These are phyloP conservation scores for Caenorhabditis doughertyi DNA, from an alignment of 2,888 invertebrate genomes.

Conservation along the genomic window DNA sequence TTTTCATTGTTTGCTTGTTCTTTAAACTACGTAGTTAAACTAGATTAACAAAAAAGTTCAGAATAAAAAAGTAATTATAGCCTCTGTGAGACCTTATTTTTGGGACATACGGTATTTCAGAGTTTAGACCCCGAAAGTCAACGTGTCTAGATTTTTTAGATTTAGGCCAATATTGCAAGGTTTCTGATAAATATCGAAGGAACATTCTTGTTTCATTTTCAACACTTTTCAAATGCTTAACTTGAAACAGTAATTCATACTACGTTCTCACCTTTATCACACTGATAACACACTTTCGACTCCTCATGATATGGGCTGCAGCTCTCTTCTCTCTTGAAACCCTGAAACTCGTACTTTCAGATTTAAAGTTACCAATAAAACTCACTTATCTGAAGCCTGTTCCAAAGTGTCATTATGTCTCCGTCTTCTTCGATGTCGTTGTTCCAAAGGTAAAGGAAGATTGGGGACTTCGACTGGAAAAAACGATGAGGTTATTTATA, in stretches of 20 bases:
- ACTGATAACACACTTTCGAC: conserved; percentile 74
- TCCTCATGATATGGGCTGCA: conserved; percentile 76
- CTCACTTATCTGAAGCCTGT: conserved; percentile 36
- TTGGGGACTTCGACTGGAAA: conserved; percentile 7
- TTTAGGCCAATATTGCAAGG: no score
- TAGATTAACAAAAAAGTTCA: no score
- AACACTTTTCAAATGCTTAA: no score
- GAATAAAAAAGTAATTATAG: no score
- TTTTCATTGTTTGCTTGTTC: no score
- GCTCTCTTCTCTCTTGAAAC: conserved; percentile 65
- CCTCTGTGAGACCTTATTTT: no score
- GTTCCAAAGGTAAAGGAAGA: conserved; percentile 27
- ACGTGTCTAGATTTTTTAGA: not conserved
- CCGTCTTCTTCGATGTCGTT: conserved; percentile 58
- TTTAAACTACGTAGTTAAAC: no score
- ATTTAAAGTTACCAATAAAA: not conserved
- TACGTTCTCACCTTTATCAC: conserved; percentile 71
- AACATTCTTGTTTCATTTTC: no score
- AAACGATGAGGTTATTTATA: no score
- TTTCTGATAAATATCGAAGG: no score
- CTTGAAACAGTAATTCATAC: not conserved
- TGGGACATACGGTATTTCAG: not conserved
- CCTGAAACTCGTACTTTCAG: conserved; percentile 19
- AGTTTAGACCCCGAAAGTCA: not conserved
- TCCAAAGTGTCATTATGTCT: conserved; percentile 67